Conservation (phyloP, 1,140 invertebrate species). For the Bemisia tabaci region DNA sequence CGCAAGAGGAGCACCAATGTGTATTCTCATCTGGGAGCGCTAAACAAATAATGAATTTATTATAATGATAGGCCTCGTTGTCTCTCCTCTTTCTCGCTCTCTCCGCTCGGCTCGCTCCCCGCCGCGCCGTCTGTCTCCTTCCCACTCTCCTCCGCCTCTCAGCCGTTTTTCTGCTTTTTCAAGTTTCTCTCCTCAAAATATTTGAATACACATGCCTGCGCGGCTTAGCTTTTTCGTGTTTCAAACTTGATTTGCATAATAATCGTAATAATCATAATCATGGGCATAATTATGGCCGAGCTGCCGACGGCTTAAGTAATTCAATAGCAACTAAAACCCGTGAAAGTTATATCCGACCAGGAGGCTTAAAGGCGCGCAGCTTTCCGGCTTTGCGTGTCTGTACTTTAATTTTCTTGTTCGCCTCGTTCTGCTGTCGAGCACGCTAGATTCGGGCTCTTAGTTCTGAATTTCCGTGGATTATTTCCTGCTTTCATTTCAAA, state of each 20-base stretch:
- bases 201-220: neutral
- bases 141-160: neutral
- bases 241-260: neutral
- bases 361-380: too few species aligned
- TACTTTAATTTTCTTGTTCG: too few species aligned
- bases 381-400: too few species aligned
- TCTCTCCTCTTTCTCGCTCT: neutral
- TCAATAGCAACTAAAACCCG: too few species aligned
- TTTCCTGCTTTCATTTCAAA: too few species aligned
- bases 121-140: neutral
- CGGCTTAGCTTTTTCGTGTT: neutral
- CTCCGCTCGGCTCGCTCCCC: neutral
- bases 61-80: neutral
- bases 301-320: too few species aligned
- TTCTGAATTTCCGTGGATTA: too few species aligned
- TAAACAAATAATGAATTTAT: slow-evolving; percentile 1
- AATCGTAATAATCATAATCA: neutral
- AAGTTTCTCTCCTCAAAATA: neutral
- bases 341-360: too few species aligned
- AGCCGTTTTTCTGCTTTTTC: neutral
- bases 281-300: neutral
- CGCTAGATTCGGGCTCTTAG: too few species aligned
- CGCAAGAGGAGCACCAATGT: neutral
- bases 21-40: neutral
- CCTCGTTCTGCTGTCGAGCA: too few species aligned